Base-by-base conservation (phyloP, 2,797 vertebrate genomes). In the Bovichtus variegatus region DNA sequence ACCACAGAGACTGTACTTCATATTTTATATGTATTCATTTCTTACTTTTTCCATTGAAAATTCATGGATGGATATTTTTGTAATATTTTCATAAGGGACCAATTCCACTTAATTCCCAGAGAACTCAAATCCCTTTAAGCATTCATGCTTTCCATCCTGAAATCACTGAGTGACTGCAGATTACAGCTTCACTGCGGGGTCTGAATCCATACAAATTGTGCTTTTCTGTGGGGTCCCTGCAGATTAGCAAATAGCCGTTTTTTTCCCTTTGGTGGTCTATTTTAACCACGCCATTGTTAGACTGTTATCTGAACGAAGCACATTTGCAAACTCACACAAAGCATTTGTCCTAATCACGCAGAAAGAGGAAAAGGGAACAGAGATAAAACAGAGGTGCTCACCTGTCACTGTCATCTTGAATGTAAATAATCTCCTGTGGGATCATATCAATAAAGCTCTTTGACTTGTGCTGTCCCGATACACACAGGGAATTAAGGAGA, bases 241-340 rank as follows among this genome's bases (percentile, higher is more conserved):
- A 54, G 59, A 61, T 63, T 73, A 78, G 62, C 53, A 60, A 70
- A 82, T 75, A 71, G 76, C 43, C 34, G 44, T 51, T 47, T 76
- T 88, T 9, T 86, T 80, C 77, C 80, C 41, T 66, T 67, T 40
- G 65, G 25, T 75, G 59, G 61, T 77, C 77, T 88, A 67, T 82
- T 91, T 89, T 82, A 83, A 84, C 69, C 70, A 51, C 8, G 61
- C 80, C 74, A 90, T 84, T 94, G 90, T 95, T 89, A 76, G 67
- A 82, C 81, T 75, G 82, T 91, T 93, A 88, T 94, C 89, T 82
- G 77, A 77, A 78, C 43, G 27, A 38, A 86, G 81, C 88, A 91
- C 83, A 76, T 84, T 76, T 61, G 50, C 49, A 85, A 76, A 81
- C 58, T 72, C 23, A 71, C 73, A 70, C 75, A 81, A 88, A 87